phyloP scores from a whole-genome alignment of 2,797 vertebrate genomes.

The Karalla daura region DNA sequence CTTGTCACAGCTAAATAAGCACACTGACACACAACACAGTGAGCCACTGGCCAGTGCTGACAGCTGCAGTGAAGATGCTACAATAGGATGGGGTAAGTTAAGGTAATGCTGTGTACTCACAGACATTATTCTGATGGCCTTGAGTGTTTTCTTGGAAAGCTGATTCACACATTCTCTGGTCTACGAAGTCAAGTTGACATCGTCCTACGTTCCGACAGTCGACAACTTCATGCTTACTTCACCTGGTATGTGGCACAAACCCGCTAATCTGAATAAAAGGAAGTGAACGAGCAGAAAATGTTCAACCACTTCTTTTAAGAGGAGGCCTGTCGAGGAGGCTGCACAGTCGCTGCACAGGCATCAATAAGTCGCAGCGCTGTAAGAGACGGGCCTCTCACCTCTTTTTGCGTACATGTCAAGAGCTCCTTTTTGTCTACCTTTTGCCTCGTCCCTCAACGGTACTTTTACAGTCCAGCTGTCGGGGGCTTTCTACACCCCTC shows the following conservation, averaged over 20 bases:
- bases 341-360: slow-evolving; percentile 43
- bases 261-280: not conserved
- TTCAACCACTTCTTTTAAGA: not conserved
- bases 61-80: too few species aligned
- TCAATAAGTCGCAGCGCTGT: slow-evolving; percentile 30
- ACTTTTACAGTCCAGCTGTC: slow-evolving; percentile 15
- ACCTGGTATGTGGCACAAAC: not conserved
- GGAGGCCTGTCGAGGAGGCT: slow-evolving; percentile 10
- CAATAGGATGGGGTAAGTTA: too few species aligned
- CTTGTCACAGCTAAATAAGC: not conserved
- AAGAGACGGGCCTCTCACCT: slow-evolving; percentile 28
- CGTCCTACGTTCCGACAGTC: not conserved
- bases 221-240: not conserved
- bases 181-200: too few species aligned
- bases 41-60: not conserved
- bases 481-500: slow-evolving; percentile 49
- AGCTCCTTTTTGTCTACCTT: slow-evolving; percentile 12
- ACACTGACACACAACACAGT: not conserved
- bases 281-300: not conserved
- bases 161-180: too few species aligned
- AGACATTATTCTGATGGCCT: too few species aligned
- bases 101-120: too few species aligned
- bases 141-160: too few species aligned
- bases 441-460: slow-evolving; percentile 17
- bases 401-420: slow-evolving; percentile 49